Conservation (phyloP, 23 tunicate species). For the Clavelina lepadiformis region DNA sequence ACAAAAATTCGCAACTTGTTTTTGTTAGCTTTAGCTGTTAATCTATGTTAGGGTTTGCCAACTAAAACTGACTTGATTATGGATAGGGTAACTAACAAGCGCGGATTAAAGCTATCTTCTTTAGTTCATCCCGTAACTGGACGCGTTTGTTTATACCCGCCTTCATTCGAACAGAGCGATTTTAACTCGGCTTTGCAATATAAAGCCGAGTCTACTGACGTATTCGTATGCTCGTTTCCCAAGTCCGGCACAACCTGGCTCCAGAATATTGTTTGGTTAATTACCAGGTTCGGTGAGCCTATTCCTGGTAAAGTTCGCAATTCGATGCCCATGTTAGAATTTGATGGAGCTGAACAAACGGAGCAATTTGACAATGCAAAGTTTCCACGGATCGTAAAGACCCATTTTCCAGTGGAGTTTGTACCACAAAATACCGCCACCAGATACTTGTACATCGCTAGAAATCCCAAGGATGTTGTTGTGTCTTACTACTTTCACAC, state of each 20-base stretch:
- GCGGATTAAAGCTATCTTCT: too few species aligned
- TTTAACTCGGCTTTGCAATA: constrained; percentile 38
- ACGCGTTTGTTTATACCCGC: neutral
- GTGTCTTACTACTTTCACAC: constrained; percentile 36
- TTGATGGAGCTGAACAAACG: constrained; percentile 37
- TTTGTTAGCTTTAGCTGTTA: too few species aligned
- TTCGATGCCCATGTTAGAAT: constrained; percentile 59
- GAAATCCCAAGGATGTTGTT: constrained; percentile 63
- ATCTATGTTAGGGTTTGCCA: too few species aligned
- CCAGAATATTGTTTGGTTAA: constrained; percentile 63
- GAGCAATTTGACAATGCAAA: constrained; percentile 6
- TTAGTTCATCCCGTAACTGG: neutral
- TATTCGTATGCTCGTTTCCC: constrained; percentile 51
- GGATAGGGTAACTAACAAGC: too few species aligned
- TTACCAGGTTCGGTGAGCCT: constrained; percentile 38
- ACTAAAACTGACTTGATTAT: too few species aligned
- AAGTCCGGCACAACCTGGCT: constrained; percentile 76
- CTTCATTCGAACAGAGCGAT: neutral
- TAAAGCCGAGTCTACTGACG: constrained; percentile 29
- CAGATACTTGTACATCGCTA: constrained; percentile 38
- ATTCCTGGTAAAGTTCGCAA: neutral
- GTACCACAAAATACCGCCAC: constrained; percentile 34
- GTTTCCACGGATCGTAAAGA: constrained; percentile 49
- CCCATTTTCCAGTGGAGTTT: constrained; percentile 16
- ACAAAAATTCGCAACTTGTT: too few species aligned